A percentile compares a stretch with the other conserved stretches of the same genome.
These are phyloP conservation scores for Ephestia elutella DNA, from an alignment of 1,140 invertebrate species.

Conservation along the genomic window DNA sequence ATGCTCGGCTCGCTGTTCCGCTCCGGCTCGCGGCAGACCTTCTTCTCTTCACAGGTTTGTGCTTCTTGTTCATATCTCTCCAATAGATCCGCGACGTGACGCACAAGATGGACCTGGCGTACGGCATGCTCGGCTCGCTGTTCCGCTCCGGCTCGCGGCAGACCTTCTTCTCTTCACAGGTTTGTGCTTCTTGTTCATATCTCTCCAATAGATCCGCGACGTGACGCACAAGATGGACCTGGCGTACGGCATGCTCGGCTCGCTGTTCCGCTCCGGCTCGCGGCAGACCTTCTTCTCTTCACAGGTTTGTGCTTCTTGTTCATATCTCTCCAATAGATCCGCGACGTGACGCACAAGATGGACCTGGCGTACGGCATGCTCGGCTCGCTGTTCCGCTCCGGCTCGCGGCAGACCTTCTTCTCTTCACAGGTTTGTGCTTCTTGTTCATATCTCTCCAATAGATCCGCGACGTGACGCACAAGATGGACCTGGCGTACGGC, in stretches of 20 bases:
- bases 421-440: too few species aligned
- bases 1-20: constrained; percentile 98
- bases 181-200: constrained; percentile 18
- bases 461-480: too few species aligned
- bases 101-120: constrained; percentile 98
- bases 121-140: constrained; percentile 97
- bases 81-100: constrained; percentile 95
- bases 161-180: constrained; percentile 98
- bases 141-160: constrained; percentile 97
- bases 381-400: too few species aligned
- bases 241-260: constrained; percentile 97
- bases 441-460: too few species aligned
- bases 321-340: constrained; percentile 76
- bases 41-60: constrained; percentile 93
- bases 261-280: constrained; percentile 95
- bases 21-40: constrained; percentile 96
- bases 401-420: too few species aligned
- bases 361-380: too few species aligned
- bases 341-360: too few species aligned
- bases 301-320: constrained; percentile 73
- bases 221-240: constrained; percentile 99
- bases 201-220: constrained; percentile 86
- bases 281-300: constrained; percentile 98
- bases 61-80: too few species aligned
- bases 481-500: too few species aligned